Percentiles rank a stretch among this genome's conserved stretches.
Evolutionary conservation across 2,888 invertebrate species (phyloP).

Genomic region (Disparrhopalites patrizii): DNA sequence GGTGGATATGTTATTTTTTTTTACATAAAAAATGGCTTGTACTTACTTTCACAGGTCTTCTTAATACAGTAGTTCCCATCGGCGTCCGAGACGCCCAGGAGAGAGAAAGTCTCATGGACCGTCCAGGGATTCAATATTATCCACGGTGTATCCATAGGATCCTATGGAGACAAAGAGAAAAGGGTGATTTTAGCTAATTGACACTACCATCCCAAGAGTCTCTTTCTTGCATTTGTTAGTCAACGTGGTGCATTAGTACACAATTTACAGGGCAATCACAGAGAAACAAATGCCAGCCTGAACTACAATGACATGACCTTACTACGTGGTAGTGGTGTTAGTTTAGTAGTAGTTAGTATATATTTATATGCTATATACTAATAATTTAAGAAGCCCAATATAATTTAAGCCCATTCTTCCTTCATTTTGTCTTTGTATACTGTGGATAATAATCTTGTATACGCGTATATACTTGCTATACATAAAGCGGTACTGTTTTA

Average conservation of each 20-base stretch:
- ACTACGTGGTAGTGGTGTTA: background rate
- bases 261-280: background rate
- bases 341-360: background rate
- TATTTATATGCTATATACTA: no score
- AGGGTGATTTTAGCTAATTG: background rate
- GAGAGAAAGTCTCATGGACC: slow-evolving; percentile 38
- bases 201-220: background rate
- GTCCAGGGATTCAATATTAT: slow-evolving; percentile 35
- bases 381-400: no score
- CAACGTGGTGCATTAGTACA: background rate
- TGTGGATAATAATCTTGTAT: no score
- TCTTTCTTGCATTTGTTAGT: background rate
- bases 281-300: no score
- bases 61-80: slow-evolving; percentile 31
- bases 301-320: no score
- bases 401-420: no score
- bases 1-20: no score
- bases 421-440: no score
- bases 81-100: slow-evolving; percentile 26
- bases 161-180: background rate
- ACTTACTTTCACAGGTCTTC: slow-evolving; percentile 36
- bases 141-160: slow-evolving; percentile 41
- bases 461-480: no score
- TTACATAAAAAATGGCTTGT: no score
- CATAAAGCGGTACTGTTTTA: no score